phyloP scores from a whole-genome alignment of 2,797 vertebrate genomes.

The Peromyscus aztecus region DNA sequence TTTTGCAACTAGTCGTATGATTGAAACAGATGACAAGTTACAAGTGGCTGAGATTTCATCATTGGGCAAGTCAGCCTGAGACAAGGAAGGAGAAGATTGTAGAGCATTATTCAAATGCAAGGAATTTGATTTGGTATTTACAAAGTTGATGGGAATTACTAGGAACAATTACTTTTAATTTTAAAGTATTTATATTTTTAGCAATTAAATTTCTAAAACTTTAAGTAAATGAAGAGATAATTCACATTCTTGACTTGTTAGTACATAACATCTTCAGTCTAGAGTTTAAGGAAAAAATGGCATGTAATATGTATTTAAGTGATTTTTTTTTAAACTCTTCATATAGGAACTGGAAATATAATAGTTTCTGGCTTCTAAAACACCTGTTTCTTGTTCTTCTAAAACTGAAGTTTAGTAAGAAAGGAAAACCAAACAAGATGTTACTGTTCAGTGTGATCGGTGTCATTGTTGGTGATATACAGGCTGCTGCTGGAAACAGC shows the following conservation, averaged over 20 bases:
- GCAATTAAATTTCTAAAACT: not conserved
- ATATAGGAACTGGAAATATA: constrained; percentile 7
- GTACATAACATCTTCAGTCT: not conserved
- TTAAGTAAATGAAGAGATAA: not conserved
- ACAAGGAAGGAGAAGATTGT: constrained; percentile 27
- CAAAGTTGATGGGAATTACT: constrained; percentile 31
- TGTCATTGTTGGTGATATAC: not conserved
- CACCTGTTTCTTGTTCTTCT: constrained; percentile 12
- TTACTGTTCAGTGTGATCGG: not conserved
- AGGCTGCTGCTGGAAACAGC: not conserved
- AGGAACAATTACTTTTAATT: constrained; percentile 28
- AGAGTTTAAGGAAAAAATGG: not conserved
- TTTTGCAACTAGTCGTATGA: constrained; percentile 73
- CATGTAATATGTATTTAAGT: not conserved
- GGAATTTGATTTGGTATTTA: not conserved
- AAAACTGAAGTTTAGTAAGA: constrained; percentile 49
- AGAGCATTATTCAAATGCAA: not conserved
- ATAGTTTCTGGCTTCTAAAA: not conserved
- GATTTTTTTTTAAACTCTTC: not conserved
- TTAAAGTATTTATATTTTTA: constrained; percentile 1
- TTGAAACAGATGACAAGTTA: not conserved
- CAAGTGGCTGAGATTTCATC: constrained; percentile 60
- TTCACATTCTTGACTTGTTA: not conserved
- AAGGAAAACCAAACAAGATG: constrained; percentile 58
- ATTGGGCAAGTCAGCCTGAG: constrained; percentile 16